Evolutionary conservation across 2,113 vertebrate genomes (phyloP), one percentile per base, ranked within the genome.

Genomic region (Geothlypis trichas): DNA sequence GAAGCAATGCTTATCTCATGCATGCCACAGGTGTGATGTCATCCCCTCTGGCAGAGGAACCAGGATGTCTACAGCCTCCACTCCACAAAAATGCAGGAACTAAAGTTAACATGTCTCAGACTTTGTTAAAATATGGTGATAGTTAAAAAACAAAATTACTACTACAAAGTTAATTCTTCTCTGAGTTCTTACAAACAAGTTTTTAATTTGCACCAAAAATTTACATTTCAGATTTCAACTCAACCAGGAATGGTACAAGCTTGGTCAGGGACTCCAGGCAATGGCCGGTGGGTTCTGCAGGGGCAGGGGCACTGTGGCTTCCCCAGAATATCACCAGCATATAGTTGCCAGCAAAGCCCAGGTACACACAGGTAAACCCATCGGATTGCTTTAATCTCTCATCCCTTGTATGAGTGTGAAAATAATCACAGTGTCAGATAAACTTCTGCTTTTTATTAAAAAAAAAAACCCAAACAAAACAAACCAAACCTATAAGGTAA

Each of bases 161-260:
- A 87, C 95, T 96, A 95, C 92, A 95, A 97, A 97, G 96, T 87
- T 93, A 80, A 92, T 87, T 91, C 83, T 78, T 95, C 85, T 95
- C 91, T 82, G 76, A 94, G 66, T 89, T 94, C 94, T 97, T 95
- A 94, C 80, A 94, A 95, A 81, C 90, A 90, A 93, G 58, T 87
- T 97, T 97, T 49, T 23, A 92, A 96, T 97, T 96, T 97, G 94
- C 94, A 87, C 30, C 58, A 72, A 96, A 96, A 94, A 84, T 96
- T 93, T 94, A 73, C 95, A 78, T 95, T 95, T 96, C 89, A 92
- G 92, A 76, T 97, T 92, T 96, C 47, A 77, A 73, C 68, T 73
- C 71, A 84, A 49, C 93, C 82, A 26, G 10, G 19, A 46, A 12
- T 2, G 67, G 87, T 49, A 44, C 41, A 24, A 71, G 72, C 77